Evolutionary conservation across 2,797 vertebrate genomes (phyloP).

Genomic region (Diglossa cyanea): DNA sequence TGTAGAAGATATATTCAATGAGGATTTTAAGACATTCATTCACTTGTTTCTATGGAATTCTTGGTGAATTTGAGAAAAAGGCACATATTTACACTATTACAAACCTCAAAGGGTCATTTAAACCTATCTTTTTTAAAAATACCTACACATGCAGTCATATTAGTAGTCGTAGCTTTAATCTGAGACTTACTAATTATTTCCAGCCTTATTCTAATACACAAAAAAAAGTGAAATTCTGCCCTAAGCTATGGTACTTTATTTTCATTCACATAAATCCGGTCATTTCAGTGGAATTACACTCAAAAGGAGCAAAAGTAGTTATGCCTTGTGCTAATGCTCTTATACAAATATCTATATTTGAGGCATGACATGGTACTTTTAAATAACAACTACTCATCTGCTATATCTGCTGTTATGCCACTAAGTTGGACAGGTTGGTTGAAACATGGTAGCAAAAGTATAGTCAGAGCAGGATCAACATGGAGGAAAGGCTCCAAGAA

Average conservation of each 20-base stretch:
- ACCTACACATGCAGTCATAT: not conserved
- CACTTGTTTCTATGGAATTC: not conserved
- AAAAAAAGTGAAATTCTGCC: not conserved
- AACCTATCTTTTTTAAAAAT: not conserved
- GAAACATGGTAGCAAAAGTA: not conserved
- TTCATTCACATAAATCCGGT: not conserved
- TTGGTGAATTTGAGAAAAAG: not conserved
- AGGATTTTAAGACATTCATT: not conserved
- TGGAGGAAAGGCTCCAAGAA: not conserved
- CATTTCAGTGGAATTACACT: not conserved
- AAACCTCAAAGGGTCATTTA: not conserved
- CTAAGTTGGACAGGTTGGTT: not conserved
- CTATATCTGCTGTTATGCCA: not conserved
- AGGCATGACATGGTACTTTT: not conserved
- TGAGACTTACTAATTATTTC: not conserved
- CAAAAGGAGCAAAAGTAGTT: not conserved
- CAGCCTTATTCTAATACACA: not conserved
- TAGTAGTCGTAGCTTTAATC: not conserved
- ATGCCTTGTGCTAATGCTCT: not conserved
- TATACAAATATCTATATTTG: not conserved
- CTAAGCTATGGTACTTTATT: not conserved
- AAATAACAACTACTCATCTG: not conserved
- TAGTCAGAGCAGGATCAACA: not conserved
- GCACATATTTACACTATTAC: not conserved
- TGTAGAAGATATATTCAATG: not conserved